Evolutionary conservation across 2,797 vertebrate genomes (phyloP).

Genomic region (Micropoecilia bifurca): DNA sequence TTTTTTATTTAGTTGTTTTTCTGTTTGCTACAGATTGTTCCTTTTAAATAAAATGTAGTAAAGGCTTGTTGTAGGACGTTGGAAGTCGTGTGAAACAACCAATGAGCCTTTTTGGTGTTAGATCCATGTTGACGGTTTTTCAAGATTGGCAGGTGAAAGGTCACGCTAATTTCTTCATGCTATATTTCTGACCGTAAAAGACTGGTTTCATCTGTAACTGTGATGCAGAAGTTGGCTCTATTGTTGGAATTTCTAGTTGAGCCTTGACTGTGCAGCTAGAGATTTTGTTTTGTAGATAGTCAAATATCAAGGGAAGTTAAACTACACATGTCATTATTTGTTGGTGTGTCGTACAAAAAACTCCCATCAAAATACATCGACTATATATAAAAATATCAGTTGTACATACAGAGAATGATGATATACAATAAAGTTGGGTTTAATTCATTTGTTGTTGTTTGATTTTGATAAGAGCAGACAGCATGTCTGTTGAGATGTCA

Average conservation of each 20-base stretch:
- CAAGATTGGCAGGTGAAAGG: not conserved
- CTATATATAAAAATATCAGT: slow-evolving; percentile 1
- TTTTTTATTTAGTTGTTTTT: not conserved
- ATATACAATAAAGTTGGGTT: slow-evolving; percentile 58
- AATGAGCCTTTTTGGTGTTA: not conserved
- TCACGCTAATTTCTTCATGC: not conserved
- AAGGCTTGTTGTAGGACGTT: not conserved
- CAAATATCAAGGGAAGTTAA: not conserved
- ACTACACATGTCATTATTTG: not conserved
- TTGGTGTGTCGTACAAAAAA: not conserved
- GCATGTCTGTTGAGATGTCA: slow-evolving; percentile 63
- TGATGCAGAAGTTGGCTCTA: slow-evolving; percentile 9
- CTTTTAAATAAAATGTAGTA: not conserved
- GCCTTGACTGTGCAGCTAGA: not conserved
- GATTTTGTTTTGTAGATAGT: not conserved
- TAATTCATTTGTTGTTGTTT: slow-evolving; percentile 57
- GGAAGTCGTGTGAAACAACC: not conserved
- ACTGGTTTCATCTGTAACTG: not conserved
- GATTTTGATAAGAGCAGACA: slow-evolving; percentile 67
- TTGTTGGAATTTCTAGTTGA: not conserved
- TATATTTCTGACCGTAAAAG: not conserved
- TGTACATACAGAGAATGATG: slow-evolving; percentile 6
- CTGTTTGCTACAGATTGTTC: not conserved
- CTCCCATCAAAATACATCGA: not conserved
- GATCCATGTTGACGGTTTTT: not conserved